These are phyloP conservation scores for Meliscaeva auricollis DNA, from an alignment of 2,888 invertebrate genomes.

Conservation along the genomic window DNA sequence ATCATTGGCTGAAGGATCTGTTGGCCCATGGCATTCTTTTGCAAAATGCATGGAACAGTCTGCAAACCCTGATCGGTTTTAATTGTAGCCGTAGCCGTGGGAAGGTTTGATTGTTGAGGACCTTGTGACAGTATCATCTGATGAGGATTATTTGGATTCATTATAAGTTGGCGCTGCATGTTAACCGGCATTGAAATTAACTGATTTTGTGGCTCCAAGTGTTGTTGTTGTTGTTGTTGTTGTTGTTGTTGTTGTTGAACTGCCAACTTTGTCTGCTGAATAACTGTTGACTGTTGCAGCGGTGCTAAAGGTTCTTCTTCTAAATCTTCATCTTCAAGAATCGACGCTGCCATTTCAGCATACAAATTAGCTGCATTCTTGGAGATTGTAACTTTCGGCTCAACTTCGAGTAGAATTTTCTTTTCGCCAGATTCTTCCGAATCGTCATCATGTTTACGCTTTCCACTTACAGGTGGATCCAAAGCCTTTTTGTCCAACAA, in stretches of 20 bases:
- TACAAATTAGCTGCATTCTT: conserved; percentile 94
- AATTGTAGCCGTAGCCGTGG: conserved; percentile 83
- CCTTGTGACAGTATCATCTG: conserved; percentile 79
- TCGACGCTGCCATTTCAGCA: conserved; percentile 93
- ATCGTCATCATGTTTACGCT: conserved; percentile 79
- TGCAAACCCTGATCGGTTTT: conserved; percentile 83
- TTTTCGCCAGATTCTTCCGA: conserved; percentile 65
- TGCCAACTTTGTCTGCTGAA: conserved; percentile 73
- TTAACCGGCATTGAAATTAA: conserved; percentile 79
- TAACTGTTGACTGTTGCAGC: conserved; percentile 62
- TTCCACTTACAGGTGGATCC: conserved; percentile 83
- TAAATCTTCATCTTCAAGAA: conserved; percentile 91
- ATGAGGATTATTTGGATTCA: conserved; percentile 80
- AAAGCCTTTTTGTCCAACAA: conserved; percentile 90
- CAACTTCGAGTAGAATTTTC: conserved; percentile 72
- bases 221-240: too few species aligned
- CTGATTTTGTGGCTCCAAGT: conserved; percentile 81
- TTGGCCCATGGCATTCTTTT: conserved; percentile 80
- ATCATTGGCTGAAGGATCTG: conserved; percentile 80
- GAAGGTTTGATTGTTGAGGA: conserved; percentile 76
- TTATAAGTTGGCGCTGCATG: conserved; percentile 82
- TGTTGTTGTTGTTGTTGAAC: conserved; percentile 48
- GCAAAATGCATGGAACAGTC: conserved; percentile 83
- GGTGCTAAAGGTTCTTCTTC: conserved; percentile 80
- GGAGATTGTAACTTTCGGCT: conserved; percentile 84